phyloP scores from a whole-genome alignment of 2,888 invertebrate genomes.

The Lasioglossum vierecki region DNA sequence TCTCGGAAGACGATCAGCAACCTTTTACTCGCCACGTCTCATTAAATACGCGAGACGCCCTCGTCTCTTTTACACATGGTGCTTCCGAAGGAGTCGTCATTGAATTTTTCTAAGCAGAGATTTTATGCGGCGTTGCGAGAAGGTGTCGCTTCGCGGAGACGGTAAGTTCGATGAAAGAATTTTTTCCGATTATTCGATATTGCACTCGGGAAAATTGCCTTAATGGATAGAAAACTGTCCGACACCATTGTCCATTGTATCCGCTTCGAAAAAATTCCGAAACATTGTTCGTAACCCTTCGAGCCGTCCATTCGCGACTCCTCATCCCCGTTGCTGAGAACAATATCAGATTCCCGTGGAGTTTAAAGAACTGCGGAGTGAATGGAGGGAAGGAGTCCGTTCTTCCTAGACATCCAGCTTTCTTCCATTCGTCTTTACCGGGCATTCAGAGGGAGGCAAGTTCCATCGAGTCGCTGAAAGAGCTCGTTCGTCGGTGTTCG shows the following conservation, averaged over 20 bases:
- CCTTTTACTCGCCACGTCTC: slow-evolving; percentile 32
- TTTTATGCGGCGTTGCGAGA: not conserved
- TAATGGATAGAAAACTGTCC: not conserved
- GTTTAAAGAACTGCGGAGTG: slow-evolving; percentile 22
- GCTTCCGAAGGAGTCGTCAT: too few species aligned
- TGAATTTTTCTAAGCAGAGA: not conserved
- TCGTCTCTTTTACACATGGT: too few species aligned
- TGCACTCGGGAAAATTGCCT: not conserved
- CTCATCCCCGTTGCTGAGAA: not conserved
- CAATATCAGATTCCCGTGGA: slow-evolving; percentile 7
- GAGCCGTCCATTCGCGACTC: not conserved
- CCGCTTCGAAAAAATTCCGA: not conserved
- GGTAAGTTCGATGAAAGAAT: too few species aligned
- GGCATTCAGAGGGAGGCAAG: not conserved
- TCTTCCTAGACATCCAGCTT: slow-evolving; percentile 58
- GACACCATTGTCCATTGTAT: not conserved
- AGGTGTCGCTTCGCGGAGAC: not conserved
- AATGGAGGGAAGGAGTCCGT: slow-evolving; percentile 31
- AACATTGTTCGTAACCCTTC: not conserved
- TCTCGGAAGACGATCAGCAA: not conserved
- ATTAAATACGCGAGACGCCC: slow-evolving; percentile 51
- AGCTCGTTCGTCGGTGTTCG: slow-evolving; percentile 37
- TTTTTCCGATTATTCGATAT: too few species aligned
- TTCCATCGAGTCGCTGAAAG: slow-evolving; percentile 2
- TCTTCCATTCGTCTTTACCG: slow-evolving; percentile 61